phyloP scores from a whole-genome alignment of 1,140 invertebrate species.

The Drosophila subobscura region DNA sequence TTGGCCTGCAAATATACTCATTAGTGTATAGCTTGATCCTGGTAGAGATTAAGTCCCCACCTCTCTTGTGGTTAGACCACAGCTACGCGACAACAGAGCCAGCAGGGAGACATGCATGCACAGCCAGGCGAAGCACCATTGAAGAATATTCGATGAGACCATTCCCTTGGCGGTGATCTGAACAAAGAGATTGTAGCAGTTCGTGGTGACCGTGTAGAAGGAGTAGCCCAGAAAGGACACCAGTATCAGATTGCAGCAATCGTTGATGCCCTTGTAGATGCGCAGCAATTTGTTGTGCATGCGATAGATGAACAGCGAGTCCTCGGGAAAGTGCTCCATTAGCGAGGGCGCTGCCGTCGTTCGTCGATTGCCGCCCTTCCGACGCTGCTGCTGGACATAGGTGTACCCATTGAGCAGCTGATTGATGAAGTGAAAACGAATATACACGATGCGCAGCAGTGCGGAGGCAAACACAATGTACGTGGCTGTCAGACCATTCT shows the following conservation, averaged over 20 bases:
- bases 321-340: constrained; percentile 73
- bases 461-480: constrained; percentile 75
- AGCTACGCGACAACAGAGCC: constrained; percentile 63
- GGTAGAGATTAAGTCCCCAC: constrained; percentile 25
- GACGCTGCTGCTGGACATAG: constrained; percentile 55
- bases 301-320: constrained; percentile 76
- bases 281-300: constrained; percentile 76
- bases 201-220: constrained; percentile 82
- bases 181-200: constrained; percentile 79
- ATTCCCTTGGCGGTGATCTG: constrained; percentile 71
- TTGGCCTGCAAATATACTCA: constrained; percentile 67
- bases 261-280: constrained; percentile 76
- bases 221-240: constrained; percentile 78
- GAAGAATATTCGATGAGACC: constrained; percentile 66
- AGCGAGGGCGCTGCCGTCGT: constrained; percentile 3
- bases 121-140: constrained; percentile 72
- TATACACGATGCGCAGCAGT: constrained; percentile 64
- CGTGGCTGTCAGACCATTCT: constrained; percentile 69
- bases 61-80: constrained; percentile 71
- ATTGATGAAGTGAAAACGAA: constrained; percentile 71
- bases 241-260: constrained; percentile 76
- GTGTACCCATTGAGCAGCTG: constrained; percentile 64
- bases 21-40: constrained; percentile 8
- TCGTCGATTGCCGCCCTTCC: constrained; percentile 7
- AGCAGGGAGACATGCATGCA: constrained; percentile 65